Evolutionary conservation across 2,888 invertebrate species (phyloP), one percentile per base, ranked within the genome.

Genomic region (Tiphia femorata): DNA sequence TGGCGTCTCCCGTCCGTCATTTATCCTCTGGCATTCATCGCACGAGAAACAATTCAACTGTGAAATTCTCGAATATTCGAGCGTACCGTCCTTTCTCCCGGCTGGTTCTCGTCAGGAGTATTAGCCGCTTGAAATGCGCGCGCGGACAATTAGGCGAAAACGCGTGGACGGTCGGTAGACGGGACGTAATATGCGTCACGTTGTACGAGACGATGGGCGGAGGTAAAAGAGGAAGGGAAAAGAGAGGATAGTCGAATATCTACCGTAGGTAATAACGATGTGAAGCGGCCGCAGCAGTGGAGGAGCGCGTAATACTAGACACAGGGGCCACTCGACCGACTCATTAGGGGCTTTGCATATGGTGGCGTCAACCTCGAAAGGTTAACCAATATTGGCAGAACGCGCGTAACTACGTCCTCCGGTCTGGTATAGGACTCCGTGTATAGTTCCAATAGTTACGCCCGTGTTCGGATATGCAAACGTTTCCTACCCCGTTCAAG

Each of bases 341-440:
- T 81, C 81, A 81, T 81, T 81, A 81, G 75, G 76, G 80, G 77
- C 80, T 78, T 79, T 80, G 81, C 80, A 78, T 80, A 81, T 78
- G 79, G 79, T 76, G 77, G 78, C 80, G 79, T 77, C 80, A 81
- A 81, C 79, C 80, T 83, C 81, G 79, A 83, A 83, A 82, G 82
- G 81, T 81, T 81, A 79, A 80, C 81, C 81, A 83, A 83, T 83
- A 83, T 83, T 83, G 80, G 81, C 78, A 79, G 80, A 82, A 80
- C 79, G 76, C 76, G 75, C 80, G 80, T 82, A 82, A 82, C 82
- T 82, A 79, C 79, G 77, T 75, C 73, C 73, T 73, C 72, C 72
- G 69, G 64, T 70, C 71, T 67, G 62, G 70, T 69, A 72, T 63
- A 70, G n/a, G 61, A 52, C 59, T 59, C 40, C 56, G 58, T 70